A percentile compares a stretch with the other conserved stretches of the same genome.
Evolutionary conservation across 1,140 invertebrate species (phyloP).

Genomic region (Oryzaephilus surinamensis): DNA sequence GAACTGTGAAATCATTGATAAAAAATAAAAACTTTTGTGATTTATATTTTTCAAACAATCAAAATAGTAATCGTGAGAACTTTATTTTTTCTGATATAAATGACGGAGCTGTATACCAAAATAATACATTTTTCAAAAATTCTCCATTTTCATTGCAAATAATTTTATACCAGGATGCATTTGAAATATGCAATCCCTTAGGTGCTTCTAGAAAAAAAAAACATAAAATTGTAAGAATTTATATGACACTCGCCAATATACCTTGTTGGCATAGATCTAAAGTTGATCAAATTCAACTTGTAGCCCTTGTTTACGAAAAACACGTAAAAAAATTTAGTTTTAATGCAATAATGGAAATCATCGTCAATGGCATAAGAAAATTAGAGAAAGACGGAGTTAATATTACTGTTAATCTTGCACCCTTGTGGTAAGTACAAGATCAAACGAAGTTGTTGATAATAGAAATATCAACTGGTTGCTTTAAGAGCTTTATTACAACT

Average conservation of each 20-base stretch:
- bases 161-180: no score
- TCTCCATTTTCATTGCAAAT: conserved; percentile 23
- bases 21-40: conserved; percentile 17
- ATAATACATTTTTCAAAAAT: conserved; percentile 26
- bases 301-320: conserved; percentile 27
- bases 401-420: no score
- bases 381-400: no score
- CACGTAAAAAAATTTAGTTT: conserved; percentile 19
- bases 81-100: conserved; percentile 23
- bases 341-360: conserved; percentile 23
- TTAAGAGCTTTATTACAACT: no score
- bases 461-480: no score
- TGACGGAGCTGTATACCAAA: conserved; percentile 25
- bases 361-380: no score
- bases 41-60: conserved; percentile 14
- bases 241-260: conserved; percentile 25
- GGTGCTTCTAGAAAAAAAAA: conserved; percentile 27
- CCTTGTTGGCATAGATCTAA: conserved; percentile 3
- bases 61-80: conserved; percentile 3
- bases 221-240: conserved; percentile 31
- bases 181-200: conserved; percentile 33
- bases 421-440: no score
- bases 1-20: conserved; percentile 22
- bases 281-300: conserved; percentile 25
- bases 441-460: no score